Evolutionary conservation across 2,113 vertebrate species (phyloP).

Genomic region (Microtus richardsoni): DNA sequence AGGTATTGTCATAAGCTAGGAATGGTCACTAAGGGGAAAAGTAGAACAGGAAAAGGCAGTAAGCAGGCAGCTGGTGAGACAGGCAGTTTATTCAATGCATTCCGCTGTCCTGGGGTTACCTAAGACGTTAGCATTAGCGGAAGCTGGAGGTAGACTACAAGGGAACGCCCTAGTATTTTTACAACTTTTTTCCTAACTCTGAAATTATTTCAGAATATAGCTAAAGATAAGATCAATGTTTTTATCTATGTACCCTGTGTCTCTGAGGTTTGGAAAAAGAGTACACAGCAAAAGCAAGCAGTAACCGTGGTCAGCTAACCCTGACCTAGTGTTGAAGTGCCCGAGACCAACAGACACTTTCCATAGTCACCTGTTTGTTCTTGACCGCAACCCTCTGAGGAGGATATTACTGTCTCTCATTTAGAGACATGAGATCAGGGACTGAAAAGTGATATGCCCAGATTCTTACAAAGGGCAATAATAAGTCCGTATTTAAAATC

Average conservation of each 20-base stretch:
- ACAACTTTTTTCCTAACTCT: conserved; percentile 32
- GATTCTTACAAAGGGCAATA: conserved; percentile 24
- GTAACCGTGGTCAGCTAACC: background rate
- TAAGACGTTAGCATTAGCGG: background rate
- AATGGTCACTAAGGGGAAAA: background rate
- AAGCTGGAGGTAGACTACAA: background rate
- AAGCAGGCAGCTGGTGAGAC: background rate
- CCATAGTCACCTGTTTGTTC: conserved; percentile 28
- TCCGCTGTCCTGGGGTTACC: background rate
- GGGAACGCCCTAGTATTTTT: background rate
- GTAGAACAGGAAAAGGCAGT: background rate
- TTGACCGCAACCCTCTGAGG: conserved; percentile 38
- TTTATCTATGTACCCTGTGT: background rate
- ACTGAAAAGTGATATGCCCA: background rate
- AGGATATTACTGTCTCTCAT: conserved; percentile 7
- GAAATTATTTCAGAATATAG: conserved; percentile 31
- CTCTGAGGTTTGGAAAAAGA: background rate
- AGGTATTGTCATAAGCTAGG: conserved; percentile 6
- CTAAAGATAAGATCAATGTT: background rate
- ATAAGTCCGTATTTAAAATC: conserved; percentile 24
- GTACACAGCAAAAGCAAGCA: background rate
- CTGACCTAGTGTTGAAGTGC: background rate
- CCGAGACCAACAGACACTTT: conserved; percentile 13
- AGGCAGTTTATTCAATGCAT: background rate
- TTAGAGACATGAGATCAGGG: conserved; percentile 58